phyloP scores from a whole-genome alignment of 1,140 invertebrate genomes.

The Eueides isabella region DNA sequence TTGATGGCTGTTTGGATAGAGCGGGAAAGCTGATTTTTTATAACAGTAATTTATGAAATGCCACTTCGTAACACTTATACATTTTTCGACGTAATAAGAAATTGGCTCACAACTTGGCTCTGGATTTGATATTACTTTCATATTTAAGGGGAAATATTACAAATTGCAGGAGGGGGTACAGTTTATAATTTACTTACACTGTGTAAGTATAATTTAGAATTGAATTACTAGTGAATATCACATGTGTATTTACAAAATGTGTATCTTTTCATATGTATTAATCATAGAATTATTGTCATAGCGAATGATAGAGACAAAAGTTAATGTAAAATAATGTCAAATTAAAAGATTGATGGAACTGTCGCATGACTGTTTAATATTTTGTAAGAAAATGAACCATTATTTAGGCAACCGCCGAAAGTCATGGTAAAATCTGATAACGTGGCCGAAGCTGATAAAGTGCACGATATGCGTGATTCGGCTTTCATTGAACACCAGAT shows the following conservation, averaged over 20 bases:
- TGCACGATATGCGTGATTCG: constrained; percentile 32
- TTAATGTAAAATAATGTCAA: constrained; percentile 9
- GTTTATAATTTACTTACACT: background rate
- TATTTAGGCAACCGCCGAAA: constrained; percentile 25
- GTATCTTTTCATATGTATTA: background rate
- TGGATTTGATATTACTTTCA: constrained; percentile 35
- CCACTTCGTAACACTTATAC: constrained; percentile 41
- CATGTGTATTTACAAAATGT: background rate
- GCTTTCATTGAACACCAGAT: constrained; percentile 26
- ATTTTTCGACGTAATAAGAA: constrained; percentile 39
- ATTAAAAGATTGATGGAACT: constrained; percentile 51
- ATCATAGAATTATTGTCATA: background rate
- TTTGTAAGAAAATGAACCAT: constrained; percentile 21
- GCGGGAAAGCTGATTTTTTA: constrained; percentile 44
- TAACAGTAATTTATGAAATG: constrained; percentile 49
- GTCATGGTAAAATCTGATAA: constrained; percentile 32
- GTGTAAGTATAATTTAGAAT: background rate
- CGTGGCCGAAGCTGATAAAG: constrained; percentile 16
- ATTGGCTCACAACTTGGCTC: constrained; percentile 34
- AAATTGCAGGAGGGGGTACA: background rate
- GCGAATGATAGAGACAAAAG: background rate
- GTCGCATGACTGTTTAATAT: constrained; percentile 46
- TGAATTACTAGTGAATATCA: background rate
- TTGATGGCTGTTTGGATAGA: constrained; percentile 61
- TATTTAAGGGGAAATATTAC: constrained; percentile 12